Evolutionary conservation across 2,113 vertebrate species (phyloP).

Genomic region (Brevimyrus niger): DNA sequence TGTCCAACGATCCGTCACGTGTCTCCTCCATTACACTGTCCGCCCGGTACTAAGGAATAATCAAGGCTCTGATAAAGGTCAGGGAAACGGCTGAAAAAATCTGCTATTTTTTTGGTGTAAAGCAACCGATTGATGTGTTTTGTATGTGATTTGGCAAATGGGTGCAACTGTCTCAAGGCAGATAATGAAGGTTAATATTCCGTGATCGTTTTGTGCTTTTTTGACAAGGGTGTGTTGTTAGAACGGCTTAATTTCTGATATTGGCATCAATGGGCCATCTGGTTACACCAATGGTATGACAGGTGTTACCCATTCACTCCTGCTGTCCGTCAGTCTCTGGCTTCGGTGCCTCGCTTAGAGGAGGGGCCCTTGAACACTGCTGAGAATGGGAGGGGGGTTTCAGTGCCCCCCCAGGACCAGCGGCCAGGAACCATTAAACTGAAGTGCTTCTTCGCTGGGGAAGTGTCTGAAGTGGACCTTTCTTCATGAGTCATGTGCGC

Average conservation of each 20-base stretch:
- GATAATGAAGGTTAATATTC: background rate
- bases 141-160: background rate
- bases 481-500: background rate
- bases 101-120: background rate
- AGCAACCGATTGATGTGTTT: background rate
- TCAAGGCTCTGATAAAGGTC: background rate
- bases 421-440: background rate
- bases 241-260: background rate
- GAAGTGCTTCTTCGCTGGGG: background rate
- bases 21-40: background rate
- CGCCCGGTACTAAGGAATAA: background rate
- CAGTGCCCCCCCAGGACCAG: background rate
- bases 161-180: background rate
- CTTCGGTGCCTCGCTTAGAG: background rate
- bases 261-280: background rate
- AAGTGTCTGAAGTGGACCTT: background rate
- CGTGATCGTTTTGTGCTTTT: background rate
- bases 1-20: background rate
- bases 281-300: background rate
- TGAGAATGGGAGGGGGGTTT: background rate
- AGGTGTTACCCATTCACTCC: background rate
- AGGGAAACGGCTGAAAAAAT: background rate
- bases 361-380: background rate
- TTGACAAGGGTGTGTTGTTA: background rate
- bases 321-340: background rate